Evolutionary conservation across 2,113 vertebrate species (phyloP), one percentile per base, ranked within the genome.

Genomic region (Salvelinus sp.): DNA sequence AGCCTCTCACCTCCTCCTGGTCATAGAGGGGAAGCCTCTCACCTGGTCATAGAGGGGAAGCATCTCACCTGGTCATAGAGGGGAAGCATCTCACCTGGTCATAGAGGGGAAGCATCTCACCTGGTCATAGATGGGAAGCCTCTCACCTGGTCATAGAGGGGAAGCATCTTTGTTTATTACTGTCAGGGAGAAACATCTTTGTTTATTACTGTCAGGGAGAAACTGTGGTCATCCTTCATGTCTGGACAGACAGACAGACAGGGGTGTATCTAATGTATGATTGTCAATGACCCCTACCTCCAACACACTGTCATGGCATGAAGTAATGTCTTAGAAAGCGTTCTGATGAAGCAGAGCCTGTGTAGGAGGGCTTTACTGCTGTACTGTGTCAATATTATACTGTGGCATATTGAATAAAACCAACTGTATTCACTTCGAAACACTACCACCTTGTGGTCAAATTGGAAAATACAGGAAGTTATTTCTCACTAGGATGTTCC

Each of bases 401-500:
- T 10, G 9, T 44, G 38, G 38, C 9, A 44, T 44, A 44, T 2
- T 4, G 54, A 57, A 57, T 57, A 6, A 2, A 57, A 20, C 2
- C 5, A 33, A 33, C 33, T 6, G 33, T 2, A 44, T 12, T 64
- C 9, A 64, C 23, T 64, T 9, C 23, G 14, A 6, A 70, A 71
- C 9, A 75, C 33, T 83, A 0, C 79, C 80, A 83, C 30, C 88
- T 82, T 16, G 80, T 87, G 88, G 84, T 72, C 28, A 60, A 50
- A 72, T 25, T 1, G 3, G 23, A 16, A 27, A 47, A 23, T 16
- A 48, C 14, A 27, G 64, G 64, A 25, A 30, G 27, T 14, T 27
- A 28, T 66, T 66, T 16, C 64, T 14, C 14, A 30, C 9, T 30
- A 23, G 23, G 25, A 25, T 12, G 23, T 12, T 3, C 64, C 25